phyloP scores from a whole-genome alignment of 2,888 invertebrate species.

The Drosophila demipolita region DNA sequence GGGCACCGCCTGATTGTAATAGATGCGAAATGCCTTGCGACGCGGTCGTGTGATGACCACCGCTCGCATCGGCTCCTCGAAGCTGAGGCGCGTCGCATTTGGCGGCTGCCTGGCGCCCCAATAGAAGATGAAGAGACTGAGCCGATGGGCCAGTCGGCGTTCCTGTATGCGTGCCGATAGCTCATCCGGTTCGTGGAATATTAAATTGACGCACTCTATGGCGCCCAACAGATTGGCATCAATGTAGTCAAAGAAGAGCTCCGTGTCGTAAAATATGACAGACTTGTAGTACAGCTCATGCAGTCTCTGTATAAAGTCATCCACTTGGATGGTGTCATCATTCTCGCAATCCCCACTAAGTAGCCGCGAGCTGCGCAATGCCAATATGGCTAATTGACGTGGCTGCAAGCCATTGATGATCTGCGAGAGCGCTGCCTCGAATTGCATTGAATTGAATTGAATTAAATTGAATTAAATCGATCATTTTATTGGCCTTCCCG shows the following conservation, averaged over 20 bases:
- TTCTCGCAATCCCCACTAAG: slow-evolving; percentile 41
- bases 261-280: slow-evolving; percentile 81
- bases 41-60: slow-evolving; percentile 88
- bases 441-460: slow-evolving; percentile 8
- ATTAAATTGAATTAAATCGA: slow-evolving; percentile 3
- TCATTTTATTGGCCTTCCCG: slow-evolving; percentile 9
- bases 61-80: slow-evolving; percentile 86
- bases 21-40: slow-evolving; percentile 87
- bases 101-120: slow-evolving; percentile 87
- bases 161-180: slow-evolving; percentile 75
- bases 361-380: slow-evolving; percentile 31
- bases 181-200: slow-evolving; percentile 81
- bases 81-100: slow-evolving; percentile 76
- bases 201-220: slow-evolving; percentile 83
- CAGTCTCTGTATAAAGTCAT: slow-evolving; percentile 82
- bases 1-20: slow-evolving; percentile 90
- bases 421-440: slow-evolving; percentile 79
- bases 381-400: slow-evolving; percentile 77
- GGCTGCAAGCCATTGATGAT: slow-evolving; percentile 82
- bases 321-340: slow-evolving; percentile 69
- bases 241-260: slow-evolving; percentile 81
- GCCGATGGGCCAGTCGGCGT: slow-evolving; percentile 79
- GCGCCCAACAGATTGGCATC: slow-evolving; percentile 79
- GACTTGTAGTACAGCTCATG: slow-evolving; percentile 80
- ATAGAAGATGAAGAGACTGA: slow-evolving; percentile 88